A percentile compares a stretch with the other conserved stretches of the same genome.
Conservation (phyloP, 1,140 invertebrate species). For the Chrysoperla carnea region DNA sequence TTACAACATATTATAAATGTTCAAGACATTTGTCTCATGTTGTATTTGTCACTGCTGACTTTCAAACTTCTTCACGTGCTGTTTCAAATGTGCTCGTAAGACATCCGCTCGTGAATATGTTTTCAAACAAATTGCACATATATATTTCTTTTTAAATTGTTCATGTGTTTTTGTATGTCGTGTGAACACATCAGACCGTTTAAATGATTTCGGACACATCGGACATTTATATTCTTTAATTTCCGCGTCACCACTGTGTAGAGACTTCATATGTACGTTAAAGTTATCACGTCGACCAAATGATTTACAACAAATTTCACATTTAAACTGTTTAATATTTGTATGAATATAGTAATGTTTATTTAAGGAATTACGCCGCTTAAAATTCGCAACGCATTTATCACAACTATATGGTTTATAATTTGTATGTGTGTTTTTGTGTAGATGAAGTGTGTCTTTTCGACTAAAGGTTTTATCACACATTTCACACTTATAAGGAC, state of each 20-base stretch:
- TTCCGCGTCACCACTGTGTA: neutral
- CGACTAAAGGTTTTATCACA: neutral
- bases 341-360: neutral
- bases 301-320: neutral
- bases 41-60: neutral
- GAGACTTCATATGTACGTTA: neutral
- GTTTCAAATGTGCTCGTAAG: neutral
- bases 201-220: neutral
- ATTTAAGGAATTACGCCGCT: neutral
- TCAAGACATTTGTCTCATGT: too few relatives aligned
- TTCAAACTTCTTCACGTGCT: neutral
- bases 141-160: neutral
- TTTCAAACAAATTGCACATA: neutral
- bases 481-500: neutral
- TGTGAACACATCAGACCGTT: neutral
- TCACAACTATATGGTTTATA: neutral
- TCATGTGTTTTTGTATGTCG: neutral
- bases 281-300: neutral
- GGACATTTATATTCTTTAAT: neutral
- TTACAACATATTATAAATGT: too few relatives aligned
- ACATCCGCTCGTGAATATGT: neutral
- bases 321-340: neutral
- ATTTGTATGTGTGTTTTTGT: neutral
- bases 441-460: neutral
- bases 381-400: neutral